Evolutionary conservation across 35 echinoderm and acorn worm genomes (phyloP).

Genomic region (Heliocidaris tuberculata): DNA sequence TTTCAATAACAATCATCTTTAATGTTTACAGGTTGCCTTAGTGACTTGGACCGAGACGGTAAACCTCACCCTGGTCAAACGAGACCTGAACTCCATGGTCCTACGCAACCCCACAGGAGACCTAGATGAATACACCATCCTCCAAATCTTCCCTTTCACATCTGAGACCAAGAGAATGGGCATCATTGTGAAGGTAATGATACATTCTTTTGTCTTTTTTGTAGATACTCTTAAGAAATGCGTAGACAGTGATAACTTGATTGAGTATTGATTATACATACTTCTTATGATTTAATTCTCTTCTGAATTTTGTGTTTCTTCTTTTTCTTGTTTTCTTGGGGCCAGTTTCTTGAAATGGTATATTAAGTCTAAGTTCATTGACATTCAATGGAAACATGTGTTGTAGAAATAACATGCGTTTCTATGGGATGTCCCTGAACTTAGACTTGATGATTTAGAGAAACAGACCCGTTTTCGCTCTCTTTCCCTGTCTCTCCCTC

Average conservation of each 20-base stretch:
- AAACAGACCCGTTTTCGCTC: no score
- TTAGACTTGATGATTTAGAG: no score
- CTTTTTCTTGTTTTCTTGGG: no score
- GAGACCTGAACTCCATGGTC: constrained; percentile 86
- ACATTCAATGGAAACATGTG: no score
- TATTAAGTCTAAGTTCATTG: no score
- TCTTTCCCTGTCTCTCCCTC: neutral
- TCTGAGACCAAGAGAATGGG: constrained; percentile 98
- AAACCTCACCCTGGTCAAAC: constrained; percentile 76
- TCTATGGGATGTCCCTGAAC: no score
- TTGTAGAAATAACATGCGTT: no score
- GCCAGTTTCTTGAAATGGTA: no score
- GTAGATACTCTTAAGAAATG: no score
- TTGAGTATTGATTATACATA: no score
- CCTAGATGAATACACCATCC: constrained; percentile 67
- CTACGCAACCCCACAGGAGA: constrained; percentile 77
- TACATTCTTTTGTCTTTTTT: neutral
- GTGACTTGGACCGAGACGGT: constrained; percentile 93
- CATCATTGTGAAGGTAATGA: constrained; percentile 87
- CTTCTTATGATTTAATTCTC: neutral
- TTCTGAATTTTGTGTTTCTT: neutral
- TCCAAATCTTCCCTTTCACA: constrained; percentile 97
- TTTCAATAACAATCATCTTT: neutral
- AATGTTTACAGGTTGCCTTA: constrained; percentile 76
- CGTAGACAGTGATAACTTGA: no score